Conservation (phyloP, 2,797 vertebrate species). For the Nannoperca australis region DNA sequence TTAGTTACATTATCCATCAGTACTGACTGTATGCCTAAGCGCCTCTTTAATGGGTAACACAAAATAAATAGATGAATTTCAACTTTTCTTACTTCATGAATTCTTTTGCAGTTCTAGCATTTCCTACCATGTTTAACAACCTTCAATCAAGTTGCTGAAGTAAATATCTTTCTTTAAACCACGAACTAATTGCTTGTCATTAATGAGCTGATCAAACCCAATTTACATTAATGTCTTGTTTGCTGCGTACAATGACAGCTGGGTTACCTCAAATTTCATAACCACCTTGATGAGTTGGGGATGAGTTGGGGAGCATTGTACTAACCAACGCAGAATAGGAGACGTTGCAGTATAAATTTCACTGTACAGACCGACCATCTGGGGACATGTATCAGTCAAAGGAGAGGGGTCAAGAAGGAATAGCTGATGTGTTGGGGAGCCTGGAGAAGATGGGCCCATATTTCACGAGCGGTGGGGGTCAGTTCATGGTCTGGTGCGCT, state of each 20-base stretch:
- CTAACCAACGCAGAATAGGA: constrained; percentile 53
- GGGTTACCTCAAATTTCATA: constrained; percentile 39
- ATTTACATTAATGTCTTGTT: constrained; percentile 22
- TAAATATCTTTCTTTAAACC: constrained; percentile 26
- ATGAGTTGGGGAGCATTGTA: constrained; percentile 33
- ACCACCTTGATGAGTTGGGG: constrained; percentile 39
- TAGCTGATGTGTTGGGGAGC: constrained; percentile 64
- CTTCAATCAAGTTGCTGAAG: constrained; percentile 38
- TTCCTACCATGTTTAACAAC: constrained; percentile 42
- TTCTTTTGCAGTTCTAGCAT: constrained; percentile 69
- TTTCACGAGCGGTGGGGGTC: constrained; percentile 63
- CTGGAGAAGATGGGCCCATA: constrained; percentile 64
- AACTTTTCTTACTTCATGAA: constrained; percentile 70
- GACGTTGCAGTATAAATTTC: constrained; percentile 61
- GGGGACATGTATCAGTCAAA: constrained; percentile 50
- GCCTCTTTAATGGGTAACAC: constrained; percentile 79
- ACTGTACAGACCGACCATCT: constrained; percentile 65
- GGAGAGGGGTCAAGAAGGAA: constrained; percentile 54
- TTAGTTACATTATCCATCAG: constrained; percentile 82
- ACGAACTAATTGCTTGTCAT: constrained; percentile 8
- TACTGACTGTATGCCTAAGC: constrained; percentile 77
- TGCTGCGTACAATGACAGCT: constrained; percentile 14
- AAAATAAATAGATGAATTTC: constrained; percentile 88
- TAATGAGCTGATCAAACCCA: constrained; percentile 10
- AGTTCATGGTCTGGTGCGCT: constrained; percentile 77